phyloP scores from a whole-genome alignment of 2,888 invertebrate species.

The Caenorhabditis virilis region DNA sequence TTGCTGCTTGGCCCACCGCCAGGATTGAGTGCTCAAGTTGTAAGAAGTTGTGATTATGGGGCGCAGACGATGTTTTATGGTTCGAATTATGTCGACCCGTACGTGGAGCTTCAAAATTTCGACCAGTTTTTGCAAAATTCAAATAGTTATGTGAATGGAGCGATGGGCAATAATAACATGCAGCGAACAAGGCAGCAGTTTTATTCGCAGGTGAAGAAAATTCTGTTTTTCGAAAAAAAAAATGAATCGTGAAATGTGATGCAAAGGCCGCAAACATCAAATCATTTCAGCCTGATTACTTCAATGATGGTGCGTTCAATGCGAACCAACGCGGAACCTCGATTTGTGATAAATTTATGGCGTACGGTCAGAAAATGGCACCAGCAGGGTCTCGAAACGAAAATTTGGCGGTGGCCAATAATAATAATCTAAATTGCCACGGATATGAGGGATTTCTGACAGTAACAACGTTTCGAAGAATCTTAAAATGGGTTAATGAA shows the following conservation, averaged over 20 bases:
- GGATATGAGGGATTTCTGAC: neutral
- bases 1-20: conserved; percentile 6
- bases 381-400: neutral
- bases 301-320: neutral
- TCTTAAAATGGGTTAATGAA: conserved; percentile 1
- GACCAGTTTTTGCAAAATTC: no score
- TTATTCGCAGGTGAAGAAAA: no score
- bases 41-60: neutral
- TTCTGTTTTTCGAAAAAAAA: no score
- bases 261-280: no score
- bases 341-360: neutral
- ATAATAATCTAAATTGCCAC: neutral
- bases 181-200: no score
- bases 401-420: neutral
- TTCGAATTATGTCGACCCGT: neutral
- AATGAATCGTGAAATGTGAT: no score
- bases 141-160: neutral
- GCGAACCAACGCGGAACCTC: neutral
- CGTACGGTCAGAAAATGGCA: neutral
- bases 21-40: neutral
- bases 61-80: neutral
- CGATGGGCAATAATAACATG: neutral
- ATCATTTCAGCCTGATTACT: neutral
- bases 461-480: conserved; percentile 1
- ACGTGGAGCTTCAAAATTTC: no score